Percentiles rank a stretch among this genome's conserved stretches.
Conservation (phyloP, 2,113 vertebrate species). For the Varanus salvator region DNA sequence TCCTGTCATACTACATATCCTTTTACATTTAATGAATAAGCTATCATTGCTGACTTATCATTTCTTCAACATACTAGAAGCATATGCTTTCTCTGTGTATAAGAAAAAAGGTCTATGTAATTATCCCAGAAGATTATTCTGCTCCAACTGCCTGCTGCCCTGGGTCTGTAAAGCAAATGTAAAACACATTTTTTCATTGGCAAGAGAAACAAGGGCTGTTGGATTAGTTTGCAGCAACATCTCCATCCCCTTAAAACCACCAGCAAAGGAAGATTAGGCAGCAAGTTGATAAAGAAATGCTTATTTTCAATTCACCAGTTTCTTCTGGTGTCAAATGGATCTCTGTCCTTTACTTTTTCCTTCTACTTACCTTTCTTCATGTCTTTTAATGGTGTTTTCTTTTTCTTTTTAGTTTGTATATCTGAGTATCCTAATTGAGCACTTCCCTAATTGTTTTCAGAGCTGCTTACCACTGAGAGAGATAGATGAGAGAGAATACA, state of each 20-base stretch:
- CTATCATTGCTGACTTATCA: background rate
- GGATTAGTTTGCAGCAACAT: too few species aligned
- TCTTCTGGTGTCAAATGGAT: background rate
- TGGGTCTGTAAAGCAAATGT: too few species aligned
- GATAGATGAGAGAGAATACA: background rate
- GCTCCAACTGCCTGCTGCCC: too few species aligned
- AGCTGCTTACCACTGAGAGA: background rate
- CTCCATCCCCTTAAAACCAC: too few species aligned
- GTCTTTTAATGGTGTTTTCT: too few species aligned
- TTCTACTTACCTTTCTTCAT: background rate
- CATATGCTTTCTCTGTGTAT: background rate
- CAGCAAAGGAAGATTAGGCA: too few species aligned
- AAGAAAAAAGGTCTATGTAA: too few species aligned
- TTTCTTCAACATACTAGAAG: background rate
- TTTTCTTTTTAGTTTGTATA: background rate
- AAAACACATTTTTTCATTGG: too few species aligned
- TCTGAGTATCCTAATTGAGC: background rate
- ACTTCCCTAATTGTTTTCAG: background rate
- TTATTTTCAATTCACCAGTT: too few species aligned
- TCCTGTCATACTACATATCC: background rate
- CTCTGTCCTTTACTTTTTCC: background rate
- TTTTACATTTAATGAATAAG: background rate
- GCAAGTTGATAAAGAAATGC: too few species aligned
- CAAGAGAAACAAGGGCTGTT: too few species aligned
- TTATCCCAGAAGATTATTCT: too few species aligned